Percentiles rank a stretch among this genome's conserved stretches.
Conservation (phyloP, 2,888 invertebrate species). For the Ochropleura leucogaster region DNA sequence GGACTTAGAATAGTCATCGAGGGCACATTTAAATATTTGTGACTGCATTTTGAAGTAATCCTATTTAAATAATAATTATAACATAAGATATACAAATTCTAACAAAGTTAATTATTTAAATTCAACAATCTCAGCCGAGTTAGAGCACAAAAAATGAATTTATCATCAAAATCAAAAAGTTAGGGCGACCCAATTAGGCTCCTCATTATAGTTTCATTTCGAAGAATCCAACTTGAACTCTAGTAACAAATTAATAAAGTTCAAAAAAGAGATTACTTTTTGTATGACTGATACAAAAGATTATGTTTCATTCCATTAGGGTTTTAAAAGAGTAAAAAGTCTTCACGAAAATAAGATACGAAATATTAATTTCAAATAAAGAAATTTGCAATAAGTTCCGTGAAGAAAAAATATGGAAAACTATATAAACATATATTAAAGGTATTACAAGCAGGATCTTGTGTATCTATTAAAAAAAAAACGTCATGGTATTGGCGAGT, state of each 20-base stretch:
- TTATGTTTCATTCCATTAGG: not conserved
- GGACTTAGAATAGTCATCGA: not conserved
- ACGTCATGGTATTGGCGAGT: not conserved
- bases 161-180: slow-evolving; percentile 27
- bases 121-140: not conserved
- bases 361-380: not conserved
- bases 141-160: not conserved
- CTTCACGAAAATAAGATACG: not conserved
- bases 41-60: not conserved
- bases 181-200: slow-evolving; percentile 30
- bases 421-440: too few relatives aligned
- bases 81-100: not conserved
- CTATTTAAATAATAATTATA: not conserved
- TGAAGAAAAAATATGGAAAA: too few relatives aligned
- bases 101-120: slow-evolving; percentile 11
- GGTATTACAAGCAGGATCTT: not conserved
- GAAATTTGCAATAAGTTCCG: not conserved
- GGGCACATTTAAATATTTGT: not conserved
- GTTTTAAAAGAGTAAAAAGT: not conserved
- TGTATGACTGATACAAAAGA: not conserved
- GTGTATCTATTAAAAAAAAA: not conserved
- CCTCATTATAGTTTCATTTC: slow-evolving; percentile 19
- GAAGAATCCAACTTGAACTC: slow-evolving; percentile 3
- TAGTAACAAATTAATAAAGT: slow-evolving; percentile 10
- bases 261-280: not conserved